Evolutionary conservation across 1,140 invertebrate genomes (phyloP), one percentile per base, ranked within the genome.

Genomic region (Eurosta solidaginis): DNA sequence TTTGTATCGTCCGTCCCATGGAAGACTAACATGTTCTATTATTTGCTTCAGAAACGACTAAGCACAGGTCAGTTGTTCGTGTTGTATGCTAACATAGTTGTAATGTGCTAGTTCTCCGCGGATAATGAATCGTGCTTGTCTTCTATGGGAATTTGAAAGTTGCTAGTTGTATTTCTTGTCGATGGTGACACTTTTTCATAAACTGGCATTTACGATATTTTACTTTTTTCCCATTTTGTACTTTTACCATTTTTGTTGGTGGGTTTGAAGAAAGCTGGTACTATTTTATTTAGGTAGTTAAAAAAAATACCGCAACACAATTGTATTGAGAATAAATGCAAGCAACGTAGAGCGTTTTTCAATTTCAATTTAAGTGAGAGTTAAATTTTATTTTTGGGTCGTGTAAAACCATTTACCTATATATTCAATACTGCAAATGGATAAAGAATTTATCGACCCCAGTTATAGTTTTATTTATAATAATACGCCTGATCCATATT

Each of bases 141-240:
- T 47, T 47, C 12, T 1, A 44, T 47, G 45, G 3, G 4, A 17
- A 17, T 47, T 47, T 47, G 4, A 47, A 12, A 47, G n/a, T n/a
- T n/a, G n/a, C n/a, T n/a, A 47, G 12, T 12, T 42, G 6, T 42
- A 14, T 17, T 17, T 68, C 40, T 42, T 3, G 17, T 68, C 59
- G 59, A 10, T 68, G n/a, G 59, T 29, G 59, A 36, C 22, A 47
- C n/a, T n/a, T 47, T 47, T 47, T 47, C 45, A 47, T 47, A 4
- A 47, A 40, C 59, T 68, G 59, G 22, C 36, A 40, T 68, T n/a
- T n/a, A n/a, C n/a, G n/a, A n/a, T 22, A 68, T 68, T 68, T 68
- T 40, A 63, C 17, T n/a, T 68, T 68, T 68, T 68, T 20, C 40
- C 27, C 33, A 68, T 68, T 68, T 68, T 68, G 59, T 68, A 68